These are phyloP conservation scores for Megamerina dolium DNA, from an alignment of 2,888 invertebrate species.

Conservation along the genomic window DNA sequence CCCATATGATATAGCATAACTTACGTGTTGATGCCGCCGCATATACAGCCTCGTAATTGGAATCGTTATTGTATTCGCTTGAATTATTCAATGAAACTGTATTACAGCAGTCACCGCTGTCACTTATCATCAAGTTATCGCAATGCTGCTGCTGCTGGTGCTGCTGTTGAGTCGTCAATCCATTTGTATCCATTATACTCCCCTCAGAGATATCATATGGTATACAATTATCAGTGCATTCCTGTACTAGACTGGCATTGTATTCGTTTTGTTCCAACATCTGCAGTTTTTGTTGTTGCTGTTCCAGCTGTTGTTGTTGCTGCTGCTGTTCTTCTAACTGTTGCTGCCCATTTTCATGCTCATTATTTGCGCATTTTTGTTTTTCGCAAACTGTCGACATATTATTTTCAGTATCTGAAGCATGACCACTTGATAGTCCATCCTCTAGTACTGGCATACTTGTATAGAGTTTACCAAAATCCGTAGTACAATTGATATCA, in stretches of 20 bases:
- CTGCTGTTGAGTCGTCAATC: constrained; percentile 13
- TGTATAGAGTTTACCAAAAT: constrained; percentile 62
- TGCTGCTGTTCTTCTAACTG: constrained; percentile 9
- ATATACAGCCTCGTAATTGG: constrained; percentile 39
- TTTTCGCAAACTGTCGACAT: constrained; percentile 33
- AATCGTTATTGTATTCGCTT: constrained; percentile 25
- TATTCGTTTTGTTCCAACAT: constrained; percentile 28
- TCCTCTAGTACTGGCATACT: constrained; percentile 91
- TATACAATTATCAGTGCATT: constrained; percentile 23
- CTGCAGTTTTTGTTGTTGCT: constrained; percentile 17
- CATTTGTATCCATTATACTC: constrained; percentile 6
- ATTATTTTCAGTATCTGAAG: constrained; percentile 86
- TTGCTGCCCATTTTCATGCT: constrained; percentile 9
- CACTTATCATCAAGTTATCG: constrained; percentile 26
- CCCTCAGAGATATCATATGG: constrained; percentile 3
- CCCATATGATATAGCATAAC: constrained; percentile 3
- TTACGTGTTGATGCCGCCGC: constrained; percentile 33
- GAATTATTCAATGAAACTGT: constrained; percentile 22
- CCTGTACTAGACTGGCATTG: constrained; percentile 22
- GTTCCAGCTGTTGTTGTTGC: constrained; percentile 15
- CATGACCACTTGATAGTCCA: constrained; percentile 88
- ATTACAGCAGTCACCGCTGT: constrained; percentile 28
- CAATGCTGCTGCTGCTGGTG: constrained; percentile 20
- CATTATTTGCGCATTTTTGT: constrained; percentile 24
- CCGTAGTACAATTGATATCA: constrained; percentile 50